phyloP scores from a whole-genome alignment of 2,113 vertebrate species.

The Noturus placidus region DNA sequence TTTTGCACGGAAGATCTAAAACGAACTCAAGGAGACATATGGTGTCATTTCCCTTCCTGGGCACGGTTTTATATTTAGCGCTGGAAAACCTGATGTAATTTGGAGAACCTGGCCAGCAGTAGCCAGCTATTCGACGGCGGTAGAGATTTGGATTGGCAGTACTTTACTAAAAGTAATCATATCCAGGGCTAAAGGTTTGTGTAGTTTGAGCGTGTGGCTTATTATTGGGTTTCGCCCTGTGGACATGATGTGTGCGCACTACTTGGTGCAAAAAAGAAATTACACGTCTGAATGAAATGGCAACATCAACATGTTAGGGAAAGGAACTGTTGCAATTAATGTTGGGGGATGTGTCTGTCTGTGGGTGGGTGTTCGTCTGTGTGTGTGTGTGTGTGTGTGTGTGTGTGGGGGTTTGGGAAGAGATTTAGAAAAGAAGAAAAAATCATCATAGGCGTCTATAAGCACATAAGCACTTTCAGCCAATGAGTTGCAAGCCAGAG shows the following conservation, averaged over 20 bases:
- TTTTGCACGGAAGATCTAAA: neutral
- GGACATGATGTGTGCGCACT: slow-evolving; percentile 39
- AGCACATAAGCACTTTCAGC: neutral
- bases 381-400: neutral
- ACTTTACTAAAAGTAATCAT: slow-evolving; percentile 44
- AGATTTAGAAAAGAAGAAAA: neutral
- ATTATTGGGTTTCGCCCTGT: slow-evolving; percentile 43
- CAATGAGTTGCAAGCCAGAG: neutral
- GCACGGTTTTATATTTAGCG: slow-evolving; percentile 22
- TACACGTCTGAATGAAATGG: slow-evolving; percentile 43
- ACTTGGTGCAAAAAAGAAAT: slow-evolving; percentile 11
- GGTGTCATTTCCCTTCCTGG: slow-evolving; percentile 25
- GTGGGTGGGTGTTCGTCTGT: slow-evolving; percentile 14
- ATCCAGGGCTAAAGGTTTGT: slow-evolving; percentile 42
- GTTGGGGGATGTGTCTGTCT: slow-evolving; percentile 5
- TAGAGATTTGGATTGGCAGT: slow-evolving; percentile 30
- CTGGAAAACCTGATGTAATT: slow-evolving; percentile 38
- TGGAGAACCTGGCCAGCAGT: slow-evolving; percentile 11
- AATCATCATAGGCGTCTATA: slow-evolving; percentile 5
- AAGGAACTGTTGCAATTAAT: slow-evolving; percentile 21
- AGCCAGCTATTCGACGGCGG: slow-evolving; percentile 20
- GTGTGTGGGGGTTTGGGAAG: neutral
- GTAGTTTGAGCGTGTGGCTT: slow-evolving; percentile 27
- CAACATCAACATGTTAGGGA: slow-evolving; percentile 31
- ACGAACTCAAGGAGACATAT: slow-evolving; percentile 25